Conservation (phyloP, 2,113 vertebrate genomes). For the Entomyzon cyanotis region DNA sequence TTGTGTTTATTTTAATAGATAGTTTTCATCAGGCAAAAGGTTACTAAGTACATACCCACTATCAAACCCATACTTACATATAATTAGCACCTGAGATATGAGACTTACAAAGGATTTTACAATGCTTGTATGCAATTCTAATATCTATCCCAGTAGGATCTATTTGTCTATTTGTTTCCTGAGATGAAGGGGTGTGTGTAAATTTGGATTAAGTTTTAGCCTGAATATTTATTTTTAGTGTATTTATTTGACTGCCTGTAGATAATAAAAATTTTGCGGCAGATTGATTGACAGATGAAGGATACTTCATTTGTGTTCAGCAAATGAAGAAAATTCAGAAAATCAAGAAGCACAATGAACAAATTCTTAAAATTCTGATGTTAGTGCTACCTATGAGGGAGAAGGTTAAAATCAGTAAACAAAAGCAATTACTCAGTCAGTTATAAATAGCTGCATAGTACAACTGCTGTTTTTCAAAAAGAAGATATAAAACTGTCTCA, state of each 20-base stretch:
- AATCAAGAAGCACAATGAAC: conserved; percentile 22
- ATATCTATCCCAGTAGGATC: not conserved
- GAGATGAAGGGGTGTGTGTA: not conserved
- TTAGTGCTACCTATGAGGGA: not conserved
- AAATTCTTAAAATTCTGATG: not conserved
- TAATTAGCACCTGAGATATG: not conserved
- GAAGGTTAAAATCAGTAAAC: not conserved
- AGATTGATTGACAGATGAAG: not conserved
- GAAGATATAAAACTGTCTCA: not conserved
- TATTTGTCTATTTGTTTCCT: not conserved
- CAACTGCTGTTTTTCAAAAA: not conserved
- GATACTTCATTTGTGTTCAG: not conserved
- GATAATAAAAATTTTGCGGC: not conserved
- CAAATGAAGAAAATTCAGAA: not conserved
- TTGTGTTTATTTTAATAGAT: conserved; percentile 6
- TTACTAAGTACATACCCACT: not conserved
- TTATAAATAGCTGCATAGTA: not conserved
- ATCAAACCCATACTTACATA: not conserved
- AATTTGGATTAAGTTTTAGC: not conserved
- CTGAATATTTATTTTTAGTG: not conserved
- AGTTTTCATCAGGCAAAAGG: not conserved
- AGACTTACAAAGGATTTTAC: not conserved
- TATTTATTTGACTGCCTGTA: not conserved
- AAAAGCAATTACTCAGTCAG: not conserved
- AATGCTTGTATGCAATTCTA: not conserved